Conservation (phyloP, 1,140 invertebrate species). For the Drosophila navojoa region DNA sequence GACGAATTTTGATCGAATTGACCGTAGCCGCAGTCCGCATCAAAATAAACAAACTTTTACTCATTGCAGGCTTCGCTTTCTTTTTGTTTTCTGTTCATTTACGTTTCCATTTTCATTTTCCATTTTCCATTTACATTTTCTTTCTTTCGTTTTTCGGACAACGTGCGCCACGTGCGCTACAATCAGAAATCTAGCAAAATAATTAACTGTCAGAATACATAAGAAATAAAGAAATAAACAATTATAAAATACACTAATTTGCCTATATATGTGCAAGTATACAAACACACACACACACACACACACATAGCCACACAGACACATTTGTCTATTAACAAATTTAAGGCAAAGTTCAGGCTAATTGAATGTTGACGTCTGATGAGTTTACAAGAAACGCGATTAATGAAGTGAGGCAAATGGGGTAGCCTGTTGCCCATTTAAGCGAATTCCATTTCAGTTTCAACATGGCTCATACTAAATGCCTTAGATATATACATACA, state of each 20-base stretch:
- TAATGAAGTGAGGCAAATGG: background rate
- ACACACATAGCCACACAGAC: background rate
- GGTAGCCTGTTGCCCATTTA: background rate
- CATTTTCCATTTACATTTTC: background rate
- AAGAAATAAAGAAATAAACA: slow-evolving; percentile 66
- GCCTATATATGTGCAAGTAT: slow-evolving; percentile 9
- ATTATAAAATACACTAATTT: slow-evolving; percentile 48
- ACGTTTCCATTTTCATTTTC: background rate
- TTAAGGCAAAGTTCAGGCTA: slow-evolving; percentile 16
- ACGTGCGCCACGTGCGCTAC: slow-evolving; percentile 41
- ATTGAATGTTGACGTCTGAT: slow-evolving; percentile 50
- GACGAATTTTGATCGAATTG: slow-evolving; percentile 79
- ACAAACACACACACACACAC: slow-evolving; percentile 3
- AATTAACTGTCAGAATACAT: slow-evolving; percentile 79
- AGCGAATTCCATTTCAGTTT: slow-evolving; percentile 1
- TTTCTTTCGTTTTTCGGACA: slow-evolving; percentile 1
- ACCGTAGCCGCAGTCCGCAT: slow-evolving; percentile 50
- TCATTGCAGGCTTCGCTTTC: slow-evolving; percentile 28
- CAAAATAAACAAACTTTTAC: slow-evolving; percentile 66
- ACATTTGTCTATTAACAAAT: slow-evolving; percentile 12
- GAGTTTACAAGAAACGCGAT: slow-evolving; percentile 4
- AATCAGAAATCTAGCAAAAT: slow-evolving; percentile 73
- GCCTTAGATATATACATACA: too few relatives aligned
- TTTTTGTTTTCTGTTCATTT: background rate
- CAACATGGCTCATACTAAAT: too few relatives aligned